These are phyloP conservation scores for Anolis apletophallus DNA, from an alignment of 2,797 vertebrate species.

Conservation along the genomic window DNA sequence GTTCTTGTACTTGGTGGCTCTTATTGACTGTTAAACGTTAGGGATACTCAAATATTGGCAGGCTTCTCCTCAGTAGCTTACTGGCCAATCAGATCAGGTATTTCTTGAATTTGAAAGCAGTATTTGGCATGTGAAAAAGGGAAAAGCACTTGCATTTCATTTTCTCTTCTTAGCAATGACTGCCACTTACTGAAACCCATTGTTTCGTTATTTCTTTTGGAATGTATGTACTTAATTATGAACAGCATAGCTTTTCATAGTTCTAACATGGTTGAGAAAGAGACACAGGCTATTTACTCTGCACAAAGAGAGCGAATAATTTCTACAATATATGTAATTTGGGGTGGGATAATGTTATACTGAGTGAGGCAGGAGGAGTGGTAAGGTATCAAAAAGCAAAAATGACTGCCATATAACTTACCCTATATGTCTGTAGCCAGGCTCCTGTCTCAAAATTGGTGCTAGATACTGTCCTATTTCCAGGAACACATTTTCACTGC, in stretches of 20 bases:
- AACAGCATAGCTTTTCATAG: neutral
- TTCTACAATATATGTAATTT: no score
- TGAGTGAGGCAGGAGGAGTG: no score
- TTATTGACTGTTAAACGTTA: neutral
- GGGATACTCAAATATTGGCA: neutral
- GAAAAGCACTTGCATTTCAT: neutral
- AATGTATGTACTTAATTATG: neutral
- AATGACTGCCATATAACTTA: no score
- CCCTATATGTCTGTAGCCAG: no score
- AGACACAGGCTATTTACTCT: neutral
- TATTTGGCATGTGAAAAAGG: neutral
- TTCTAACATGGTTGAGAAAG: conserved; percentile 20
- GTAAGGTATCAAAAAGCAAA: no score
- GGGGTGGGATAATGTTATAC: no score
- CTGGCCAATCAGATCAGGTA: neutral
- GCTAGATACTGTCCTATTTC: neutral
- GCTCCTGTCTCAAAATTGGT: no score
- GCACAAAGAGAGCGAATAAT: neutral
- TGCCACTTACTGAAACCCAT: neutral
- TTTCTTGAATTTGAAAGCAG: neutral
- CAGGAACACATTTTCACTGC: neutral
- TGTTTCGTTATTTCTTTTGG: neutral
- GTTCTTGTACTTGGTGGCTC: neutral
- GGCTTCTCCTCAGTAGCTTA: neutral
- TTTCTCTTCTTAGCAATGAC: neutral